Base-by-base conservation (phyloP, 2,888 invertebrate genomes). In the Smittia sp. region DNA sequence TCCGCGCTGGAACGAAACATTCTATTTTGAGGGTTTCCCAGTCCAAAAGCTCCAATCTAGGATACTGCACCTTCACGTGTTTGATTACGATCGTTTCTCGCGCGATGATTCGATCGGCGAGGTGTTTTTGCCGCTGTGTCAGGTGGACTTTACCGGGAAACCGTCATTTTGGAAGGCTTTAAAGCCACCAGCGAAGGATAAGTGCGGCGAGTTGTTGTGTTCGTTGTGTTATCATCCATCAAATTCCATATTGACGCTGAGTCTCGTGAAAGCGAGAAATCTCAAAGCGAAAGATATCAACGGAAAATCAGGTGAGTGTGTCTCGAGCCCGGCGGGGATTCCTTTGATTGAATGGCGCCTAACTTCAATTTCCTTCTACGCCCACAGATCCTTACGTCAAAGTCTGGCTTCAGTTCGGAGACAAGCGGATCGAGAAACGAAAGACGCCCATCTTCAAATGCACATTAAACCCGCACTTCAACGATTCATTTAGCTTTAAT, bases 201-300 rank as follows among this genome's bases (percentile, higher is more conserved):
- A 95, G 81, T 94, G 94, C 78, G 95, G 95, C 0, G 95, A 96
- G 81, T 86, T 96, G 74, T 86, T 97, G 75, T 91, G 96, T 67
- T 96, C 96, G 2, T 86, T 97, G 65, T 96, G 96, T 84, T 97
- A 97, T 84, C 96, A 96, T 79, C 96, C 97, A 74, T 94, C 95
- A 83, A 96, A 95, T 85, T 95, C 96, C 77, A 90, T 95, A 75
- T 85, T 97, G 73, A 96, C 96, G 11, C 85, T 97, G 76, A 92
- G 94, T 22, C 87, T 96, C 77, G 88, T 96, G 79, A 96, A 97
- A 83, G 96, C 96, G 62, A 88, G 95, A 79, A 96, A 96, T 81
- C 86, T 97, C 76, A 96, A 96, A 83, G 96, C 96, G 63, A 96
- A 96, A 84, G 96, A 96, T 82, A 96, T 96, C 79, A 96, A 95